Base-by-base conservation (phyloP, 2,888 invertebrate species). In the Eupithecia pulchellata region DNA sequence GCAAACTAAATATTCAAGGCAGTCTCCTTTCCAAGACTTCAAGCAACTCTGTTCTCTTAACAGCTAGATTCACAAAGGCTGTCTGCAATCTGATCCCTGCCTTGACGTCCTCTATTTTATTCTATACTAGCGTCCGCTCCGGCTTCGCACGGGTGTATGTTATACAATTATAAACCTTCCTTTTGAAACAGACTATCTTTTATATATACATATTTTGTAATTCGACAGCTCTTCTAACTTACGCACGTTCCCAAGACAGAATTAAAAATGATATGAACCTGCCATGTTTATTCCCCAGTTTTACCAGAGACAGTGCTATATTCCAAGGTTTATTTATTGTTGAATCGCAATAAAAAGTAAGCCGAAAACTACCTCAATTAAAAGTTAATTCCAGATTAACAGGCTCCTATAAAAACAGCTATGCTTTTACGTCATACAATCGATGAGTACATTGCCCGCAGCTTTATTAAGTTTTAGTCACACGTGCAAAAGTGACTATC, bases 401-500 rank as follows among this genome's bases (percentile, higher is more conserved):
- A 25, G 25, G 25, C 13, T 47, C 20, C 9, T 20, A 20, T 11
- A 47, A 47, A 9, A 47, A 9, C 20, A 11, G 52, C 52, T 11
- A 4, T 13, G 25, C 11, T 25, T n/a, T 25, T 25, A 52, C 52
- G 4, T 20, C 47, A 47, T 52, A 25, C 52, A 25, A 20, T 47
- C 47, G 47, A 47, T 52, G 52, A 25, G 11, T 25, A 25, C 0
- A 52, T 25, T 52, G 20, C 25, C 52, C 52, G 11, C 52, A 52
- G 57, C 17, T 57, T 57, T 29, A 29, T 57, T 17, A 29, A 29
- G 8, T 57, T 29, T 57, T 57, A 29, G 27, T 57, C 57, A 29
- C 57, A 57, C 57, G 29, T 57, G 57, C 57, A 57, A 57, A 57
- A 57, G 27, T 17, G 29, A 17, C 57, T 60, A n/a, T 60, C 20